Evolutionary conservation across 2,113 vertebrate species (phyloP).

Genomic region (Solea solea): DNA sequence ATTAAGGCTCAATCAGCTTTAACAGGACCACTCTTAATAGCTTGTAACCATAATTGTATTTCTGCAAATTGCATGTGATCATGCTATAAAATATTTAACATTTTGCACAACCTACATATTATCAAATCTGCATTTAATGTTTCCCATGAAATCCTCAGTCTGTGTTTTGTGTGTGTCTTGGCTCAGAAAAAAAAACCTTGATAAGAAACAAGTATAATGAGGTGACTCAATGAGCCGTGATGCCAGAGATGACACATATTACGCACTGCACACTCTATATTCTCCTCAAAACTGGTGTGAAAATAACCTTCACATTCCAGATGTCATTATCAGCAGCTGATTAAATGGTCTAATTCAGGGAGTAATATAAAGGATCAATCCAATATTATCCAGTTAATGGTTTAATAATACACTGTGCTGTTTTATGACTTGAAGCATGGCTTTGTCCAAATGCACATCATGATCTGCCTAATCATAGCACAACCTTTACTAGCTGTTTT

Average conservation of each 20-base stretch:
- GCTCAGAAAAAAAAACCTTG: not conserved
- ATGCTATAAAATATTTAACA: slow-evolving; percentile 11
- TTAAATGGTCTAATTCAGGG: slow-evolving; percentile 28
- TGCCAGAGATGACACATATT: slow-evolving; percentile 13
- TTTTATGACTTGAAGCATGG: too few species aligned
- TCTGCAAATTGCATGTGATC: slow-evolving; percentile 16
- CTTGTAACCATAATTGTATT: slow-evolving; percentile 36
- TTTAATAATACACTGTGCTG: slow-evolving; percentile 40
- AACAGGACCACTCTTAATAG: slow-evolving; percentile 4
- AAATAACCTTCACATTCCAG: slow-evolving; percentile 12
- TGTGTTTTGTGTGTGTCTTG: not conserved
- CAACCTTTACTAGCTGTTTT: too few species aligned
- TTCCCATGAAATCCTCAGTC: not conserved
- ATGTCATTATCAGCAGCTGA: slow-evolving; percentile 34
- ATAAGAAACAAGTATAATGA: slow-evolving; percentile 11
- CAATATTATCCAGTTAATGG: slow-evolving; percentile 35
- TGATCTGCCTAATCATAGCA: too few species aligned
- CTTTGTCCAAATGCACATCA: too few species aligned
- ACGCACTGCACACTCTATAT: not conserved
- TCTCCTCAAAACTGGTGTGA: slow-evolving; percentile 13
- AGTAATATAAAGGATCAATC: slow-evolving; percentile 29
- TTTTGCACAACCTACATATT: slow-evolving; percentile 1
- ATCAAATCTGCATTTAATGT: slow-evolving; percentile 6
- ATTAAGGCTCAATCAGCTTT: slow-evolving; percentile 39
- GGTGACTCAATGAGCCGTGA: slow-evolving; percentile 17